Conservation (phyloP, 2,797 vertebrate genomes). For the Crocidura indochinensis region DNA sequence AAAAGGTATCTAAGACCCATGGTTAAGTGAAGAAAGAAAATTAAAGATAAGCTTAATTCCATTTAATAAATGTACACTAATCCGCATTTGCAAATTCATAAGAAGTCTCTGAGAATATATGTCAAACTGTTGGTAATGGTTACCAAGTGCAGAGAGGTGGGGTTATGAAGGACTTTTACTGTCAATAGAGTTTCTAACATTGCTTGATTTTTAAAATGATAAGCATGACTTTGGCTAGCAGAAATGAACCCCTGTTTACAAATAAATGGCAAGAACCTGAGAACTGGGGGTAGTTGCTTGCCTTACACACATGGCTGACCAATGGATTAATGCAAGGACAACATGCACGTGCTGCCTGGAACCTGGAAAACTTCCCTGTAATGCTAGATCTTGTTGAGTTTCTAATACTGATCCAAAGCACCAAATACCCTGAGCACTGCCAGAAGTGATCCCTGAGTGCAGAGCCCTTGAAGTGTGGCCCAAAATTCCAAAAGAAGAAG, state of each 20-base stretch:
- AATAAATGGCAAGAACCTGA: background rate
- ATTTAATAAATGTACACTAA: constrained; percentile 28
- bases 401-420: no score
- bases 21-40: constrained; percentile 37
- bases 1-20: background rate
- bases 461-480: no score
- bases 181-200: constrained; percentile 46
- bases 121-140: background rate
- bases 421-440: no score
- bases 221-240: background rate
- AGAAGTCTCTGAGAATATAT: constrained; percentile 23
- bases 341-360: no score
- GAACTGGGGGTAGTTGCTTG: no score
- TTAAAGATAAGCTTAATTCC: constrained; percentile 51
- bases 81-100: constrained; percentile 59
- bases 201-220: constrained; percentile 60
- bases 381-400: no score
- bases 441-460: no score
- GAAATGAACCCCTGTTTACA: constrained; percentile 7
- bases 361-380: no score
- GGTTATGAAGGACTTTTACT: constrained; percentile 11
- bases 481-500: background rate
- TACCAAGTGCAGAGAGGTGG: background rate
- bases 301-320: no score
- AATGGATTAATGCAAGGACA: no score